Evolutionary conservation across 2,888 invertebrate species (phyloP), one percentile per base, ranked within the genome.

Genomic region (Coronaproctus castanopsis): DNA sequence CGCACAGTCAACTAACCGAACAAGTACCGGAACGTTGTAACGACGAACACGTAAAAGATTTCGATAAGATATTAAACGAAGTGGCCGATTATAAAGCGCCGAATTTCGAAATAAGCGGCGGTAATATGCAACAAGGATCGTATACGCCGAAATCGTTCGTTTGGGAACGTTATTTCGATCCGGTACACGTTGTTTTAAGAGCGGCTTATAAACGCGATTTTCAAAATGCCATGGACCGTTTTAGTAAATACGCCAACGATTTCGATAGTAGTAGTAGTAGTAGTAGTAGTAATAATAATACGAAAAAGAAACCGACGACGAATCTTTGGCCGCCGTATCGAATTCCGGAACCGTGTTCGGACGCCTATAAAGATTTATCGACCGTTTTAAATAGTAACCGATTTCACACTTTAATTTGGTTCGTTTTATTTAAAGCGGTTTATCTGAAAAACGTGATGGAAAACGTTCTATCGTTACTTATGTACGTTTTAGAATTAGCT

Each of bases 21-120:
- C 76, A 89, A 61, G 90, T 97, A 87, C 96, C 96, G 0, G 96
- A 96, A 74, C 78, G 91, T 21, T 92, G 91, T 64, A 92, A 92
- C n/a, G 88, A 86, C 67, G 84, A 87, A 21, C 87, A 87, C 71
- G 87, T 86, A 54, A 80, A 85, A 68, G 89, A 63, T 56, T 61
- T 63, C 60, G 63, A 63, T 54, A 57, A 57, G 19, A 53, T 61
- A 52, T 53, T 63, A 22, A 24, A 57, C 52, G 54, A 85, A 83
- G 76, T 90, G 20, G 87, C 90, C 1, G 84, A 85, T 54, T 91
- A 88, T 71, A 82, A 86, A 64, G 87, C 90, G 1, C 95, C 93
- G 1, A 88, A 87, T 71, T 77, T 93, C 63, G 95, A 93, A 68
- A 77, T 81, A 0, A 79, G 78, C 66, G 83, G 83, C 36, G n/a